Base-by-base conservation (phyloP, 1,140 invertebrate genomes). In the Trachymyrmex septentrionalis region DNA sequence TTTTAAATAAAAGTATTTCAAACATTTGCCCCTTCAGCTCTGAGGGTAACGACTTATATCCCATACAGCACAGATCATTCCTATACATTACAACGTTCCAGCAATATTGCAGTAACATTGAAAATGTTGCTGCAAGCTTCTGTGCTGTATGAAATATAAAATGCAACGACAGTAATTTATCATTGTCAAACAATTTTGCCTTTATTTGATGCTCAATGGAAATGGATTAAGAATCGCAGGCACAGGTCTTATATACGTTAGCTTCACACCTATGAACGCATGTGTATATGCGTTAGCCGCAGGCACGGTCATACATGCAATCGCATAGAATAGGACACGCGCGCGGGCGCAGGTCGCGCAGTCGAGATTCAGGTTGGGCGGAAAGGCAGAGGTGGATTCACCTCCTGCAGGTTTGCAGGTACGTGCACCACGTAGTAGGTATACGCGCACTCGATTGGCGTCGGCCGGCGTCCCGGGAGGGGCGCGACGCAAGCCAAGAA, bases 371-470 rank as follows among this genome's bases (percentile, higher is more conserved):
- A 77, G 88, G 66, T 66, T 71, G 61, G 50, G 82, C 80, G 57
- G 67, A 19, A 89, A 87, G 76, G 77, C 87, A 88, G 77, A 86
- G 88, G 88, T 87, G 77, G 85, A 61, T 64, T 90, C 85, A 59
- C 72, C 85, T 82, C 57, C 69, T 73, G 57, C 86, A 90, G 86
- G 81, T 82, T 90, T 64, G 64, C 86, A 90, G 86, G 86, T 90
- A 90, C 88, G 72, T 86, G 82, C 72, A 91, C 89, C 72, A 91
- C 89, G 85, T 87, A 92, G 78, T 89, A 76, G 89, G 89, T 91
- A 92, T 88, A 88, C 90, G 93, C 90, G 92, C 92, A 94, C 89
- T 93, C 93, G 93, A 94, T 93, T 93, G 92, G 92, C 92, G 93
- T 93, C 92, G 92, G 80, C 88, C 87, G 87, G 90, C 91, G 92